Conservation (phyloP, 64 coral and sea anemone genomes). For the Stichodactyla helianthus region DNA sequence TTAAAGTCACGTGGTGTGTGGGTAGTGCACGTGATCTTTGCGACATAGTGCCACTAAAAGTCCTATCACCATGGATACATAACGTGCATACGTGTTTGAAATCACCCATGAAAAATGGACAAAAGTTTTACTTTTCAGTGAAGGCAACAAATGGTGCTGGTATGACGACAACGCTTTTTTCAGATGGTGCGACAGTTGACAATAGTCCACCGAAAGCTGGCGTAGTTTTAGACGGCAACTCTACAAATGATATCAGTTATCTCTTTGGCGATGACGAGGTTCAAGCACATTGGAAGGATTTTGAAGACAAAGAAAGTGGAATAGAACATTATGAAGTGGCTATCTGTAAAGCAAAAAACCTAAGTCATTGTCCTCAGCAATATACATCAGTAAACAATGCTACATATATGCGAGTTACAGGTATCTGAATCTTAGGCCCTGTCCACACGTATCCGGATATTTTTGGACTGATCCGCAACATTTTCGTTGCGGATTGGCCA, state of each 20-base stretch:
- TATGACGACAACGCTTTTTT: constrained; percentile 38
- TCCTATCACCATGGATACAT: constrained; percentile 23
- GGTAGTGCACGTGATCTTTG: constrained; percentile 53
- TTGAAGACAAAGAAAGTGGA: constrained; percentile 68
- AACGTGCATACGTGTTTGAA: constrained; percentile 25
- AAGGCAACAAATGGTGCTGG: constrained; percentile 79
- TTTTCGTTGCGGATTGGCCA: no score
- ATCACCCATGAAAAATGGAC: constrained; percentile 52
- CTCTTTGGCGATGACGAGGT: constrained; percentile 43
- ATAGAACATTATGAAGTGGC: constrained; percentile 76
- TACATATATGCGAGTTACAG: constrained; percentile 26
- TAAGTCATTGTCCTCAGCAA: constrained; percentile 58
- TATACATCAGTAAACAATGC: constrained; percentile 42
- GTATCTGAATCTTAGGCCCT: no score
- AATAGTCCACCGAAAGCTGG: constrained; percentile 64
- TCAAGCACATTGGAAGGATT: constrained; percentile 57
- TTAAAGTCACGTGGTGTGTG: constrained; percentile 73
- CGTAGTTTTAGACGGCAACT: constrained; percentile 61
- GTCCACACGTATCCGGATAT: no score
- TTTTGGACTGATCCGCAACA: no score
- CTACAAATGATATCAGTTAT: constrained; percentile 51
- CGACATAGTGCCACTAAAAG: constrained; percentile 27
- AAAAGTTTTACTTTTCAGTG: constrained; percentile 63
- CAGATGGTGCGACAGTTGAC: constrained; percentile 82
- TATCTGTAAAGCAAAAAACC: constrained; percentile 61